Base-by-base conservation (phyloP, 2,797 vertebrate species). In the Siniperca obscura region DNA sequence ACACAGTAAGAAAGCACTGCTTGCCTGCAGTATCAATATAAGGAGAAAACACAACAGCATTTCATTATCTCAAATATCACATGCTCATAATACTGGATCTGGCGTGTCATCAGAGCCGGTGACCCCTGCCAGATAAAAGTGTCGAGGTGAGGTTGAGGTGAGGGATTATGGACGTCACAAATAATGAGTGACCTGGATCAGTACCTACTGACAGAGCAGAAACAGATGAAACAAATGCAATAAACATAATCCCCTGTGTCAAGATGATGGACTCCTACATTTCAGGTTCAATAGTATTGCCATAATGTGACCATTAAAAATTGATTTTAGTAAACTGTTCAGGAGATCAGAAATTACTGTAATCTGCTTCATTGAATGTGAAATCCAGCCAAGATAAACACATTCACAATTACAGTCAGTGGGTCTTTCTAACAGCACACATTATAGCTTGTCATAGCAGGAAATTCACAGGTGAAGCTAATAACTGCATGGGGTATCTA, bases 81-180 rank as follows among this genome's bases (percentile, higher is more conserved):
- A 78, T 30, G 70, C 55, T 80, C 46, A 60, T 40, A 42, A 42
- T 50, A 7, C 68, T 30, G 55, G 65, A 66, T 55, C 7, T 42
- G 73, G 30, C 2, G 0, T 22, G 64, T 76, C 53, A 74, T 69
- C 38, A 67, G 36, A 61, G 59, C 16, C 1, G 11, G 0, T 76
- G 75, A 79, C 65, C 64, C 7, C 75, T 22, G 12, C 30, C 66
- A 64, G 80, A 70, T 83, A 30, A 74, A 64, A 50, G 48, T 48
- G 81, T 74, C 1, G 19, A 83, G 81, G 70, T 80, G 71, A 89
- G 62, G 42, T 81, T 22, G 34, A 78, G 62, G 76, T 89, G 74
- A 88, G 55, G 62, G 89, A 89, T 90, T 89, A 83, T 81, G 53
- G 48, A 34, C 27, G 6, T 66, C 38, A 80, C 38, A 72, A 70